These are phyloP conservation scores for Ischnura elegans DNA, from an alignment of 2,888 invertebrate species.

Conservation along the genomic window DNA sequence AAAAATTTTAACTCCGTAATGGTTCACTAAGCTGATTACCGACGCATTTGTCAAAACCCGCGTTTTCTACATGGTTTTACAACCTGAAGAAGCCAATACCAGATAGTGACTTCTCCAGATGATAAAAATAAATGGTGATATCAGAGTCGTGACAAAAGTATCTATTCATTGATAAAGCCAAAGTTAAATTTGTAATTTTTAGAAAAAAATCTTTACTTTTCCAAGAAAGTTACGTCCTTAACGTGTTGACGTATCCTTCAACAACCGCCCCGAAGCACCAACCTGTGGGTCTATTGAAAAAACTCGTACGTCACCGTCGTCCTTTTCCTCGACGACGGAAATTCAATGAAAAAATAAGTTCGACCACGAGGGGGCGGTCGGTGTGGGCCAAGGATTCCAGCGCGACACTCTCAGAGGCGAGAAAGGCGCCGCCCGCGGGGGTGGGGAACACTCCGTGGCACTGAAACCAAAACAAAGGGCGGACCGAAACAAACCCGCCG, in stretches of 20 bases:
- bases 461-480: slow-evolving; percentile 47
- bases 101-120: too few relatives aligned
- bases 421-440: neutral
- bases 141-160: too few relatives aligned
- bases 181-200: too few relatives aligned
- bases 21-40: too few relatives aligned
- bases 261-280: neutral
- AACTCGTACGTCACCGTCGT: neutral
- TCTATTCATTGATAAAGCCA: too few relatives aligned
- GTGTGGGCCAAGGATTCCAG: neutral
- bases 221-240: too few relatives aligned
- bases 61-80: too few relatives aligned
- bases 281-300: neutral
- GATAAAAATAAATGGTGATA: too few relatives aligned
- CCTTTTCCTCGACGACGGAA: neutral
- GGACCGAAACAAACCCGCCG: slow-evolving; percentile 10
- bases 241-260: neutral
- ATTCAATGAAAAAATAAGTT: neutral
- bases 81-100: too few relatives aligned
- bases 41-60: too few relatives aligned
- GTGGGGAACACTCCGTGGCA: neutral
- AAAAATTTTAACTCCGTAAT: too few relatives aligned
- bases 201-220: too few relatives aligned
- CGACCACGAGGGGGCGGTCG: neutral
- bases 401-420: neutral